Evolutionary conservation across 1,140 invertebrate species (phyloP).

Genomic region (Lepeophtheirus salmonis): DNA sequence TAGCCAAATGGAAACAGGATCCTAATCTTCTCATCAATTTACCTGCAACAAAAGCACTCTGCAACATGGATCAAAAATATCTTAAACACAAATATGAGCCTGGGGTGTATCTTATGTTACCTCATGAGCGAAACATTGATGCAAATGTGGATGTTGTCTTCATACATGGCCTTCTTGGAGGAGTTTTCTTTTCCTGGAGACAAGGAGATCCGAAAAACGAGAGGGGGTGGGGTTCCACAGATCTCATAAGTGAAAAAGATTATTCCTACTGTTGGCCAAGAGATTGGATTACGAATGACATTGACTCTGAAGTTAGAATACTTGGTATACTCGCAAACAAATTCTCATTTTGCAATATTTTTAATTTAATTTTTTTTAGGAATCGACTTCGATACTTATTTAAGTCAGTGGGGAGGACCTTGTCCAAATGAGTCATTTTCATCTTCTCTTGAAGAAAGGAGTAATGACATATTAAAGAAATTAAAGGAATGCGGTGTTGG

Average conservation of each 20-base stretch:
- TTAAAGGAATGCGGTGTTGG: constrained; percentile 10
- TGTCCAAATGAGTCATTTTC: constrained; percentile 12
- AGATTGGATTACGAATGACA: constrained; percentile 6
- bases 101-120: constrained; percentile 11
- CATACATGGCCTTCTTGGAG: constrained; percentile 17
- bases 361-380: neutral
- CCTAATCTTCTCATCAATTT: constrained; percentile 11
- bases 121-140: neutral
- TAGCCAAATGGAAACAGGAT: constrained; percentile 15
- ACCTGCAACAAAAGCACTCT: constrained; percentile 14
- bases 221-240: neutral
- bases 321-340: neutral
- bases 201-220: constrained; percentile 8
- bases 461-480: constrained; percentile 1
- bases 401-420: constrained; percentile 11
- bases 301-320: neutral
- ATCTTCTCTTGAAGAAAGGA: constrained; percentile 7
- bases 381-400: constrained; percentile 12
- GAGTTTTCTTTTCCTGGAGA: constrained; percentile 17
- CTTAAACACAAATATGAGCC: neutral
- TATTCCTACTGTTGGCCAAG: constrained; percentile 18
- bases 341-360: neutral
- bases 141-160: constrained; percentile 14
- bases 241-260: constrained; percentile 2
- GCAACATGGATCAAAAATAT: constrained; percentile 16